Base-by-base conservation (phyloP, 2,888 invertebrate genomes). In the Beris chalybata region DNA sequence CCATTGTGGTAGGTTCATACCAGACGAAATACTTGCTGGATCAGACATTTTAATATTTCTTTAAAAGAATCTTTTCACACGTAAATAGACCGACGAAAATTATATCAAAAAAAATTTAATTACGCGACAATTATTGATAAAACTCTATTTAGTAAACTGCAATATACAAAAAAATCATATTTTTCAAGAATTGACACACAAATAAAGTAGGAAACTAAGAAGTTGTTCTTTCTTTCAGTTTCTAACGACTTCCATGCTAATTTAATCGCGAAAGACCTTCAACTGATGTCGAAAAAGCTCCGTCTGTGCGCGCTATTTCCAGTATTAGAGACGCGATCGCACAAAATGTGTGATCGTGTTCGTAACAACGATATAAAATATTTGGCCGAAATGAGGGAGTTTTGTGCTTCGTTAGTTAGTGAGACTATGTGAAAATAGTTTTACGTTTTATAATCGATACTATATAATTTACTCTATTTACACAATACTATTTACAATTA, bases 1-100 rank as follows among this genome's bases (percentile, higher is more conserved):
- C 90, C 90, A 91, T 74, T 87, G 85, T 3, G 90, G 89, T 69
- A 89, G 79, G 56, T 86, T 85, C 71, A 89, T 84, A 73, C 86
- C 87, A 74, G 86, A 84, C 71, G 84, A 84, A 71, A 71, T 71
- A 65, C 72, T 72, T 76, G 86, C 85, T 58, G 86, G 83, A 74
- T 86, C 85, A 56, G 70, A 66, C 70, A 70, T 70, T 54, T 56
- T 63, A 38, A 38, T 7, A 38, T 38, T 38, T 38, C 38, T 7
- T 7, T 38, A 38, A 9, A 38, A 38, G 3, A 38, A 5, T 38
- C 38, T 22, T 22, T 5, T 38, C 5, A 38, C 38, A 3, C 5
- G 7, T 7, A 38, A 38, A 38, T 38, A 38, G 9, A 38, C 7
- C 38, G 38, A 38, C 38, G 38, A 7, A 38, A 4, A 9, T 9